phyloP scores from a whole-genome alignment of 2,888 invertebrate species.

The Drosophila subquinaria region DNA sequence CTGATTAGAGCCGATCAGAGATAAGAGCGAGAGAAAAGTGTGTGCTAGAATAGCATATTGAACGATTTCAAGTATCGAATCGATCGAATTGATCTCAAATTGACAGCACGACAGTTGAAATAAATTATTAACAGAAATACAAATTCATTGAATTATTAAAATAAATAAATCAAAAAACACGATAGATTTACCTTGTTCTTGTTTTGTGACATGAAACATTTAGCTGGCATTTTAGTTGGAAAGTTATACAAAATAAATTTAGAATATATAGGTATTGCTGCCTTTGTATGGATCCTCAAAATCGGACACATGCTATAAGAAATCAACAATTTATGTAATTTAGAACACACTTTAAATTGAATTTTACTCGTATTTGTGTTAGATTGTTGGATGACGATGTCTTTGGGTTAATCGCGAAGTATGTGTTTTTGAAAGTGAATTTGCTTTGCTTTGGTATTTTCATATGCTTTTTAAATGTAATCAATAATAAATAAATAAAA shows the following conservation, averaged over 20 bases:
- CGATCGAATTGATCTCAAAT: constrained; percentile 25
- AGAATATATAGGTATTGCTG: constrained; percentile 96
- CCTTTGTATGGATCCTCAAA: constrained; percentile 89
- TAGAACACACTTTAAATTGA: constrained; percentile 55
- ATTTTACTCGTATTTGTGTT: constrained; percentile 12
- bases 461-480: not conserved
- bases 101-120: constrained; percentile 67
- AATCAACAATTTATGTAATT: constrained; percentile 67
- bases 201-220: constrained; percentile 70
- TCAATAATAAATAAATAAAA: constrained; percentile 25
- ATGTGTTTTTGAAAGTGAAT: constrained; percentile 20
- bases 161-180: constrained; percentile 25
- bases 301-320: constrained; percentile 89
- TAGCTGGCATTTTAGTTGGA: constrained; percentile 65
- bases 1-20: constrained; percentile 20
- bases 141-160: constrained; percentile 37
- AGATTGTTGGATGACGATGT: constrained; percentile 23
- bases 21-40: constrained; percentile 40
- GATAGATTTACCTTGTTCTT: constrained; percentile 69
- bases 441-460: constrained; percentile 43
- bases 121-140: constrained; percentile 63
- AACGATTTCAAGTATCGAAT: constrained; percentile 60
- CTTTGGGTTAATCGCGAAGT: constrained; percentile 21
- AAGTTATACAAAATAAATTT: constrained; percentile 84
- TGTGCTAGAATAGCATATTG: constrained; percentile 63